phyloP scores from a whole-genome alignment of 2,113 vertebrate genomes.

The Macrotis lagotis region DNA sequence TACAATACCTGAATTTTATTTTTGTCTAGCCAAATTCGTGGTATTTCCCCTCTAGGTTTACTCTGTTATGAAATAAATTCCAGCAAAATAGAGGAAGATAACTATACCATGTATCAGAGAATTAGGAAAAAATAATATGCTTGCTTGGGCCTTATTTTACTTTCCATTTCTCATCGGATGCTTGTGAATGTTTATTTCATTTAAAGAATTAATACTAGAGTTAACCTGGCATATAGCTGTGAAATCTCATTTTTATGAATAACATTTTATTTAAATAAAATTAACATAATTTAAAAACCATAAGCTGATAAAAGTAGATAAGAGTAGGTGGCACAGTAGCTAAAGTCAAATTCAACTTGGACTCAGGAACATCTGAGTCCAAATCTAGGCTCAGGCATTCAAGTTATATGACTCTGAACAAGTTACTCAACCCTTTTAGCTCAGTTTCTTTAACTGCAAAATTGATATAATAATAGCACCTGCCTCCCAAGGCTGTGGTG shows the following conservation, averaged over 20 bases:
- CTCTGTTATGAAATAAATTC: background rate
- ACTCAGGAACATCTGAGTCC: slow-evolving; percentile 1
- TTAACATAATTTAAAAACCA: background rate
- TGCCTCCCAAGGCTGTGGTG: background rate
- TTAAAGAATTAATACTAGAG: background rate
- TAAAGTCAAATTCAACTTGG: slow-evolving; percentile 8
- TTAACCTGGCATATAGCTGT: background rate
- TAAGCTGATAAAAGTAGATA: background rate
- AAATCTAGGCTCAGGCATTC: background rate
- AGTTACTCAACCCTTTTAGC: slow-evolving; percentile 37
- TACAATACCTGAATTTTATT: background rate
- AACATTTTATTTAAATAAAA: slow-evolving; percentile 28
- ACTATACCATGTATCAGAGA: background rate
- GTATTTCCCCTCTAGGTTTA: background rate
- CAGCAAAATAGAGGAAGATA: background rate
- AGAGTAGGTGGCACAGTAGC: background rate
- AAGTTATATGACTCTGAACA: background rate
- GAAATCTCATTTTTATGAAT: slow-evolving; percentile 10
- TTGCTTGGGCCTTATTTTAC: slow-evolving; percentile 7
- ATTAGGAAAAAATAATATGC: background rate
- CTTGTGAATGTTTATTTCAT: slow-evolving; percentile 22
- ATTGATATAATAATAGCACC: background rate
- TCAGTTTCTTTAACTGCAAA: slow-evolving; percentile 41
- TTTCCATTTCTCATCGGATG: slow-evolving; percentile 15
- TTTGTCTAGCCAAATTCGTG: background rate